Base-by-base conservation (phyloP, 2,888 invertebrate genomes). In the Limnephilus marmoratus region DNA sequence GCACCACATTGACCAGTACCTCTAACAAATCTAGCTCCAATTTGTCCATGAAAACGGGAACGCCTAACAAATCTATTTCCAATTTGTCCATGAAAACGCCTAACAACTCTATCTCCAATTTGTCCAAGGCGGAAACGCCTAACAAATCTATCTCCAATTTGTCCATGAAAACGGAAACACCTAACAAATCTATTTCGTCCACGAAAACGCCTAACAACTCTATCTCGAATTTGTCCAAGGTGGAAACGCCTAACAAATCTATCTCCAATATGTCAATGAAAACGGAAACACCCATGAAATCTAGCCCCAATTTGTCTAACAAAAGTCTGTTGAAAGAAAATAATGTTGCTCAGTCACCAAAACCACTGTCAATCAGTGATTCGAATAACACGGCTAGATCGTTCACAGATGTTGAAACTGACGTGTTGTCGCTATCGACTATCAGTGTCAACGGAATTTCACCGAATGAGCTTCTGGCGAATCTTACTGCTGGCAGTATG, bases 401-500 rank as follows among this genome's bases (percentile, higher is more conserved):
- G 1, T 24, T 24, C 37, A 15, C 83, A 34, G 37, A 83, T 37
- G 83, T 31, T 83, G 83, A 83, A 83, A 83, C 37, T 31, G 83
- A 83, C 37, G 24, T 15, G 2, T 15, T 83, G 7, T 37, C 83
- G 7, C 68, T 68, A 68, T 68, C 68, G n/a, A 68, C 68, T 24
- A 68, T 68, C 24, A 68, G n/a, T 4, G 24, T 68, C 24, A 24
- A 24, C 24, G 68, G 68, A 68, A 68, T 68, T 24, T 24, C 68
- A 68, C 68, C 68, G 7, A 68, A 68, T n/a, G 68, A 68, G 68
- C 68, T 18, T 7, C 83, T 37, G 9, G 18, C 41, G 34, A 83
- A 83, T 83, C 24, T 83, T 2, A 37, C 83, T 37, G 83, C 83
- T 83, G 83, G 83, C 41, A 83, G 37, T 83, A 15, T 83, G 37